Base-by-base conservation (phyloP, 1,140 invertebrate genomes). In the Cyclina sinensis region DNA sequence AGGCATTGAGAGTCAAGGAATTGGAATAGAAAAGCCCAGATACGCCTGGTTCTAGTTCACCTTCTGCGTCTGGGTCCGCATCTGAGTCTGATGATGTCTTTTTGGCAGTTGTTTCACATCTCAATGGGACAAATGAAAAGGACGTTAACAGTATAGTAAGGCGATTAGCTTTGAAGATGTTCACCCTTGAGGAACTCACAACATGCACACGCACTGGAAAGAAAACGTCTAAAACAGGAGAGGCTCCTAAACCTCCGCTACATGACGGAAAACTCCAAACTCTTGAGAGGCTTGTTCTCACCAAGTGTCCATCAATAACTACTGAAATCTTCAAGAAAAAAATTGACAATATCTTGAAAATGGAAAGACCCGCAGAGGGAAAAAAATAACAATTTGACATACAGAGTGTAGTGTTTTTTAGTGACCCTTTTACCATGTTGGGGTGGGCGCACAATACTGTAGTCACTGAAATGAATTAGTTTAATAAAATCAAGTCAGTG, bases 271-370 rank as follows among this genome's bases (percentile, higher is more conserved):
- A 30, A 30, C 62, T 68, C 9, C 62, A 68, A 5, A 7, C 18
- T 3, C 18, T 68, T 12, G 62, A 68, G 32, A 11, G 62, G 24
- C 24, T 37, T 68, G 62, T 68, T 12, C 62, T 68, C 11, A 68
- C 32, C 1, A 68, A 68, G 32, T 68, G 62, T 68, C 27, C 4
- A 18, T 9, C 62, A 30, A 32, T 68, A n/a, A 68, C 11, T 32
- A 68, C 27, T 68, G 62, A 68, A 68, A 32, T 68, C 11, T 68
- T 68, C 32, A 68, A 37, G 18, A 68, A 68, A 68, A 68, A 68
- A 68, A 30, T 68, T 68, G 62, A 68, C 24, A 68, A 68, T 18
- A 5, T 68, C 7, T 11, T 68, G 18, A 68, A 68, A 68, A 68
- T 68, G 62, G 62, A 68, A 30, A 68, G 18, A 48, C 46, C 7